Conservation (phyloP, 2,888 invertebrate genomes). For the Sphecodes monilicornis region DNA sequence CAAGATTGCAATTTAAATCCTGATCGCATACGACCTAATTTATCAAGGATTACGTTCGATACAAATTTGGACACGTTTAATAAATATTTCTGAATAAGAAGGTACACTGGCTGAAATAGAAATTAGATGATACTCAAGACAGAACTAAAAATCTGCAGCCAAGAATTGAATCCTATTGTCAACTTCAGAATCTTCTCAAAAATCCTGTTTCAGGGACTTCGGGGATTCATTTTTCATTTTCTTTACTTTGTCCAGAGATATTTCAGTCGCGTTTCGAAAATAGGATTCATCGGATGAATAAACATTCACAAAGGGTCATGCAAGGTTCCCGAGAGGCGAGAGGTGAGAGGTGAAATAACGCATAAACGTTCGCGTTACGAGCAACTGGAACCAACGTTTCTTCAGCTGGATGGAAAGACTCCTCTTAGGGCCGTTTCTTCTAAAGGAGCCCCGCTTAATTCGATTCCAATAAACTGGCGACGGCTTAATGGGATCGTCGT, state of each 20-base stretch:
- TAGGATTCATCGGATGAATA: neutral
- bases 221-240: neutral
- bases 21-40: too few species aligned
- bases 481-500: slow-evolving; percentile 67
- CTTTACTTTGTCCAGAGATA: neutral
- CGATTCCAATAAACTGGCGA: slow-evolving; percentile 69
- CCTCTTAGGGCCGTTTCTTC: slow-evolving; percentile 12
- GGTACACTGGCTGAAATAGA: too few species aligned
- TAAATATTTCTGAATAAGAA: too few species aligned
- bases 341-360: neutral
- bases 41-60: too few species aligned
- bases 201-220: neutral
- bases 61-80: too few species aligned
- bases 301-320: neutral
- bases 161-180: neutral
- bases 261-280: neutral
- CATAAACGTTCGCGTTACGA: neutral
- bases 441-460: slow-evolving; percentile 62
- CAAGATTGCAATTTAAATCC: too few species aligned
- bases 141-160: neutral
- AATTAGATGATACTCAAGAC: too few species aligned
- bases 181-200: neutral
- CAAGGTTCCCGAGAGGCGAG: neutral
- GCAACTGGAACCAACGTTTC: slow-evolving; percentile 1
- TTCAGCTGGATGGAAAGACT: neutral